Base-by-base conservation (phyloP, 2,888 invertebrate genomes). In the Chymomyza fuscimana region DNA sequence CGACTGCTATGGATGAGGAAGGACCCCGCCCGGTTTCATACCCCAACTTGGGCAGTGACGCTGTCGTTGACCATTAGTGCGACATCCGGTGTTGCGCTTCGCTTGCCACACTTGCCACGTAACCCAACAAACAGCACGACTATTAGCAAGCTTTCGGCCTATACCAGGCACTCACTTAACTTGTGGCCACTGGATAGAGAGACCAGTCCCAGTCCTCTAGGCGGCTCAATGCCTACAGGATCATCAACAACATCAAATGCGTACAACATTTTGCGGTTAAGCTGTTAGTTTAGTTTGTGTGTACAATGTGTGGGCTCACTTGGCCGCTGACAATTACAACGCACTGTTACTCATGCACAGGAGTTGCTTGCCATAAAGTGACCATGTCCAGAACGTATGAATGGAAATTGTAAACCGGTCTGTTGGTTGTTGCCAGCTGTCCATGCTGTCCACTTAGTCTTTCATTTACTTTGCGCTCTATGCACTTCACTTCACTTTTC, bases 31-130 rank as follows among this genome's bases (percentile, higher is more conserved):
- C 12, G 12, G 40, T 2, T 36, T 6, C 40, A 46, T 3, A 46
- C 40, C 1, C 40, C 40, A 46, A 71, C 54, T 50, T 32, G 58
- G 51, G 40, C 22, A 36, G 67, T 54, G 50, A 40, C 63, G 56
- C 67, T 76, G 76, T 78, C 82, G 85, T 77, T 88, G 89, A 88
- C 90, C 90, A 89, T 89, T 90, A 89, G 90, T 90, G 89, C 83
- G 90, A 90, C 89, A 90, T 89, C 89, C 90, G 89, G 90, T 87
- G 81, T 84, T 87, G 87, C 88, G 82, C 80, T 72, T 81, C 74
- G 81, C 77, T 75, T 73, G 87, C 71, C 79, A 72, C 83, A 32
- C 32, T 32, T 32, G 32, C 32, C 32, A 86, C 76, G 85, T 77
- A 66, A 40, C 15, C 60, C 50, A 3, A n/a, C 51, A 3, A 29